Evolutionary conservation across 1,140 invertebrate genomes (phyloP).

Genomic region (Stegodyphus mimosarum): DNA sequence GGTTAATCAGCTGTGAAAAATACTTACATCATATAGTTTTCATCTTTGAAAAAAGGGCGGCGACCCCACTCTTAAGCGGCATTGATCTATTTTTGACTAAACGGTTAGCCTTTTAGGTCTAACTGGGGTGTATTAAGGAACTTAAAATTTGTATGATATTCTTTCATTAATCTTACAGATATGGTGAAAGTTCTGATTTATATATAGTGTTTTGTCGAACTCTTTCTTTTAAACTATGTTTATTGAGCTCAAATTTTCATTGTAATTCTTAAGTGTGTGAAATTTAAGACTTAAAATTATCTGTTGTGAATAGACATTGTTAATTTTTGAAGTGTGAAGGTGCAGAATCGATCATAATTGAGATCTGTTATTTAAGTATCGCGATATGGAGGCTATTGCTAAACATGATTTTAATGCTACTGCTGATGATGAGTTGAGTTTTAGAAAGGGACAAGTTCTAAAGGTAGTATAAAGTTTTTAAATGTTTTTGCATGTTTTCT

Average conservation of each 20-base stretch:
- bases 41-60: constrained; percentile 25
- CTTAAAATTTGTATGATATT: neutral
- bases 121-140: neutral
- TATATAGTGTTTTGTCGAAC: neutral
- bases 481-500: neutral
- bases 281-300: neutral
- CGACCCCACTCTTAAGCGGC: constrained; percentile 13
- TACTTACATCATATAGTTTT: neutral
- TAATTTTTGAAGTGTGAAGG: neutral
- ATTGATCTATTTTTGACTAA: constrained; percentile 52
- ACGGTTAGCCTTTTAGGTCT: constrained; percentile 15
- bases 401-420: constrained; percentile 99
- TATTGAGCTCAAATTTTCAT: neutral
- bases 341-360: neutral
- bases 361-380: neutral
- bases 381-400: constrained; percentile 96
- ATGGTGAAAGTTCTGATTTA: constrained; percentile 1
- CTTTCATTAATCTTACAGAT: neutral
- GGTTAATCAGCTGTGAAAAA: neutral
- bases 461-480: constrained; percentile 85
- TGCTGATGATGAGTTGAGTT: constrained; percentile 98
- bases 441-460: constrained; percentile 91
- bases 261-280: neutral
- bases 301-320: neutral
- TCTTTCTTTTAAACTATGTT: neutral